Evolutionary conservation across 2,888 invertebrate species (phyloP), one percentile per base, ranked within the genome.

Genomic region (Tenthredo livida): DNA sequence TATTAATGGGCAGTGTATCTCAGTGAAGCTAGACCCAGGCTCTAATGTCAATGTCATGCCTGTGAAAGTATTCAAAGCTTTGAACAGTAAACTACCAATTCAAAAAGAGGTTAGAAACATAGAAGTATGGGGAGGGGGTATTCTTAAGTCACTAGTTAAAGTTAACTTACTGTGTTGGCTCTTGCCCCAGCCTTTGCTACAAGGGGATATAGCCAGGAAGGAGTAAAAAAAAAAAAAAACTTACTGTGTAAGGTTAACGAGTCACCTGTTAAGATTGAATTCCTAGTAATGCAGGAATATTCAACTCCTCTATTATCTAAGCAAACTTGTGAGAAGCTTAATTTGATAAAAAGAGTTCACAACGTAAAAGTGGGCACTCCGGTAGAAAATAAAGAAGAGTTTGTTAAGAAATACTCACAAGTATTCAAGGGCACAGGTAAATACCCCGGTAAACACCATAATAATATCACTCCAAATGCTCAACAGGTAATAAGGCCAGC

Each of bases 21-120:
- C 47, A 65, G 82, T 80, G 33, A 86, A 84, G 43, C 50, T 84
- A 82, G 84, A 86, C 70, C 21, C 84, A 61, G 86, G 80, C n/a
- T 82, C 84, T 6, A 77, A 86, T 47, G 75, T 84, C 25, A 86
- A 86, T 77, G 75, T 73, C 9, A 40, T 84, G 37, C 75, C 75
- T 37, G 21, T 84, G 17, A 72, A 84, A 10, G 40, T 78, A 5
- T 75, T 84, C 54, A 33, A 84, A 25, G 10, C 40, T 4, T 15
- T 75, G 29, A 43, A 78, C 33, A 33, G 33, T 40, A 37, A 58
- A 7, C 54, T 58, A 33, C 61, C 29, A 29, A 84, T 84, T 0
- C 84, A 40, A 72, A 21, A 25, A 4, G 54, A n/a, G 21, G 50
- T 43, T 37, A 43, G 7, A 17, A 40, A 77, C 33, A 40, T 84